Evolutionary conservation across 2,888 invertebrate species (phyloP), one percentile per base, ranked within the genome.

Genomic region (Myathropa florea): DNA sequence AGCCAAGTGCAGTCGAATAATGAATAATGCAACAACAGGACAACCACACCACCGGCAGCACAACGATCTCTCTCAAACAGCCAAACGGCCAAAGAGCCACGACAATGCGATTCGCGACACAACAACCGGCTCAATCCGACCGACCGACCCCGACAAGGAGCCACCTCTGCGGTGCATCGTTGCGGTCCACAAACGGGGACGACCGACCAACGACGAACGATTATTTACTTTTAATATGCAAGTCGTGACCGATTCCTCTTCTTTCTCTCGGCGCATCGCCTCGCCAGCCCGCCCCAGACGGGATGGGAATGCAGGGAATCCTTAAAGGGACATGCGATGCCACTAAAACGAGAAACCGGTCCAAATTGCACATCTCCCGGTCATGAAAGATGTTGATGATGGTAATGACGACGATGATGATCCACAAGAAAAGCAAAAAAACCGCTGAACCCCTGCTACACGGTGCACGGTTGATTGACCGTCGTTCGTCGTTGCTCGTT

Each of bases 201-300:
- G 46, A 46, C 18, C 46, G 33, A 33, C 33, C 33, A 33, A 33
- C 33, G 33, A 33, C 33, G 12, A 18, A 68, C 77, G 86, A 78
- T 86, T 83, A 73, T 86, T 86, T 86, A 86, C 86, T 75, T 86
- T 86, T 86, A 83, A 86, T 86, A 86, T 83, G 78, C 78, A 78
- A 83, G 86, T 83, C 86, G 86, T 86, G 86, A 86, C 86, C 83
- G 78, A 86, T 78, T 78, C 73, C 60, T 39, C 57, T 65, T 75
- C 36, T 65, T 57, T 59, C 30, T 36, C 30, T 23, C 10, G 9
- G 18, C 55, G 10, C 70, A 18, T 60, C 26, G 36, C n/a, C 23
- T 60, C 26, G 36, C n/a, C 23, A 28, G 24, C 24, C 36, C 36
- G 57, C 46, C 33, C 33, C 46, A 46, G 46, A 46, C 46, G 46